Evolutionary conservation across 2,797 vertebrate genomes (phyloP), one percentile per base, ranked within the genome.

Genomic region (Euthynnus affinis): DNA sequence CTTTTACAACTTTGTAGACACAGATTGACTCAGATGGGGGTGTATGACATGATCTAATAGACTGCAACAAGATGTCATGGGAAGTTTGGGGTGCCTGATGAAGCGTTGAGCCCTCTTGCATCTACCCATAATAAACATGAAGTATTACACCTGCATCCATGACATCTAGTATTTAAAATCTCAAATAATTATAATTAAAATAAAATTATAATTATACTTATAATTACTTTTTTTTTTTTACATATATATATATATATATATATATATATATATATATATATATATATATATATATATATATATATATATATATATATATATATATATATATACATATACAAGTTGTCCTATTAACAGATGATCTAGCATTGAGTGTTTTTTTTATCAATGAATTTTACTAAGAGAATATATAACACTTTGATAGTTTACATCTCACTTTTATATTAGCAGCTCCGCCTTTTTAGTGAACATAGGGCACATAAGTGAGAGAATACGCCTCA

Each of bases 1-100:
- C 29, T 46, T 40, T 63, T 9, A 27, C 32, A 63, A 42, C 40
- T 34, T 68, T 68, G 22, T 3, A 61, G 53, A 66, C 79, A 52
- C 34, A 73, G 61, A 77, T 34, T 32, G 53, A 76, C 52, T 23
- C 42, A 12, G 71, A 82, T 9, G 29, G 18, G 42, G 37, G 22
- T 52, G 48, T 76, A 71, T 65, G 66, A 42, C 59, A 46, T 52
- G 29, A 74, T 74, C 51, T 53, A 27, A 58, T 59, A 27, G 27
- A 6, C 51, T 69, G 18, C 59, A 58, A 27, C 27, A 23, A 56
- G 57, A 51, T 64, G 25, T 66, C 51, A 73, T 29, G 18, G 22
- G 9, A 25, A 53, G 56, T 55, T 40, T 29, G 27, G 27, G 27
- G 27, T 3, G 27, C 27, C 27, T 29, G 27, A 29, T 29, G 27